These are phyloP conservation scores for Pollachius pollachius DNA, from an alignment of 2,113 vertebrate species.

Conservation along the genomic window DNA sequence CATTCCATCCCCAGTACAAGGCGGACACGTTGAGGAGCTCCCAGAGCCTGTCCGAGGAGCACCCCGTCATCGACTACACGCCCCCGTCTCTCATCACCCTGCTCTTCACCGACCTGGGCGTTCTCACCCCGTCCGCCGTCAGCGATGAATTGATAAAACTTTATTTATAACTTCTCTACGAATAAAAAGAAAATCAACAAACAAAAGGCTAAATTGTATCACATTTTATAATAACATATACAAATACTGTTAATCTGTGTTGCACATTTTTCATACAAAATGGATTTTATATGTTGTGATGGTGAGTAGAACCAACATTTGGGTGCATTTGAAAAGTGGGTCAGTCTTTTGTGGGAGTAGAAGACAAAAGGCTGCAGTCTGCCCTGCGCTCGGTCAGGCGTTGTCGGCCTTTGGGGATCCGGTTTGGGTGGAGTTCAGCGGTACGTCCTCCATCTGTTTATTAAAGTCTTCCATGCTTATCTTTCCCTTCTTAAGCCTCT, in stretches of 20 bases:
- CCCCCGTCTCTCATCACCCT: constrained; percentile 91
- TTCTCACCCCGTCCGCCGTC: constrained; percentile 92
- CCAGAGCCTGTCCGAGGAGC: constrained; percentile 82
- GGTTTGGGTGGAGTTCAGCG: not conserved
- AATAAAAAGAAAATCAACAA: constrained; percentile 33
- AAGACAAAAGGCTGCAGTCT: too few species aligned
- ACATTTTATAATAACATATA: not conserved
- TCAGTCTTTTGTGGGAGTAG: too few species aligned
- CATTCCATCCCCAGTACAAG: constrained; percentile 82
- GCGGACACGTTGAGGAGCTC: constrained; percentile 82
- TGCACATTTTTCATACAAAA: not conserved
- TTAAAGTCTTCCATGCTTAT: constrained; percentile 93
- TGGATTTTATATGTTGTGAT: not conserved
- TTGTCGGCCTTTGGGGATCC: not conserved
- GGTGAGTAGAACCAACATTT: too few species aligned
- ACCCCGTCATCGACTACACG: constrained; percentile 94
- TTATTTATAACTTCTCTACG: constrained; percentile 78
- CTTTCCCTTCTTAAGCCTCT: constrained; percentile 87
- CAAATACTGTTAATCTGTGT: not conserved
- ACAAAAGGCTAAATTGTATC: not conserved
- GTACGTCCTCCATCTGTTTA: constrained; percentile 68
- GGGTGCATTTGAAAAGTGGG: too few species aligned
- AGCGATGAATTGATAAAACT: constrained; percentile 98
- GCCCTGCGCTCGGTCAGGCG: too few species aligned
- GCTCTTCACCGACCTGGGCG: constrained; percentile 94